These are phyloP conservation scores for Acanthopleura granulata DNA, from an alignment of 2,888 invertebrate species.

Conservation along the genomic window DNA sequence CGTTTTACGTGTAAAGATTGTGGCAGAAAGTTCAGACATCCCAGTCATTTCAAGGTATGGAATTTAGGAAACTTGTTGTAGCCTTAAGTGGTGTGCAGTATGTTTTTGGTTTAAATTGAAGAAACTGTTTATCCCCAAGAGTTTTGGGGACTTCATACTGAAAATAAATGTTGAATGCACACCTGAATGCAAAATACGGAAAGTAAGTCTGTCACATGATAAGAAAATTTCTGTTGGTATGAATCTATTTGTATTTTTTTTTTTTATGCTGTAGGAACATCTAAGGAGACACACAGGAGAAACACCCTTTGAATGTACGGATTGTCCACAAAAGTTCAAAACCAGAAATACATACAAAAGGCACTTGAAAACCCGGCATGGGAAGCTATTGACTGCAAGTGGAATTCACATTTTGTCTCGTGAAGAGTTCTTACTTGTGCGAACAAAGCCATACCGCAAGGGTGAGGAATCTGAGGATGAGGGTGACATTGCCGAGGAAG, in stretches of 20 bases:
- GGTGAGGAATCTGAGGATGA: constrained; percentile 21
- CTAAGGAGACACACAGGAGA: constrained; percentile 72
- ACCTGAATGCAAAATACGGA: too few relatives aligned
- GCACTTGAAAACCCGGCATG: constrained; percentile 74
- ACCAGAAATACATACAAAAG: constrained; percentile 76
- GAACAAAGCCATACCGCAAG: constrained; percentile 47
- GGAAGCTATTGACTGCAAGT: constrained; percentile 73
- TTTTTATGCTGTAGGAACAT: constrained; percentile 68
- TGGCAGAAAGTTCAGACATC: constrained; percentile 75
- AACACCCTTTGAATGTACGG: constrained; percentile 64
- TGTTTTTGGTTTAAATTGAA: too few relatives aligned
- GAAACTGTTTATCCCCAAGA: too few relatives aligned
- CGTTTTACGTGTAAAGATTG: constrained; percentile 75
- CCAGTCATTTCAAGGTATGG: constrained; percentile 73
- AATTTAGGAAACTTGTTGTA: background rate
- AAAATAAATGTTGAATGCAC: too few relatives aligned
- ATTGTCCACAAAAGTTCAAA: constrained; percentile 72
- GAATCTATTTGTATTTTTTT: too few relatives aligned
- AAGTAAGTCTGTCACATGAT: too few relatives aligned
- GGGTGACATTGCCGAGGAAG: constrained; percentile 21
- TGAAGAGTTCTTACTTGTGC: constrained; percentile 63
- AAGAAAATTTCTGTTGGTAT: too few relatives aligned
- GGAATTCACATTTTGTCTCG: constrained; percentile 71
- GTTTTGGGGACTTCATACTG: too few relatives aligned
- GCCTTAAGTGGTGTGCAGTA: too few relatives aligned